These are phyloP conservation scores for Karalla daura DNA, from an alignment of 2,797 vertebrate species.

Conservation along the genomic window DNA sequence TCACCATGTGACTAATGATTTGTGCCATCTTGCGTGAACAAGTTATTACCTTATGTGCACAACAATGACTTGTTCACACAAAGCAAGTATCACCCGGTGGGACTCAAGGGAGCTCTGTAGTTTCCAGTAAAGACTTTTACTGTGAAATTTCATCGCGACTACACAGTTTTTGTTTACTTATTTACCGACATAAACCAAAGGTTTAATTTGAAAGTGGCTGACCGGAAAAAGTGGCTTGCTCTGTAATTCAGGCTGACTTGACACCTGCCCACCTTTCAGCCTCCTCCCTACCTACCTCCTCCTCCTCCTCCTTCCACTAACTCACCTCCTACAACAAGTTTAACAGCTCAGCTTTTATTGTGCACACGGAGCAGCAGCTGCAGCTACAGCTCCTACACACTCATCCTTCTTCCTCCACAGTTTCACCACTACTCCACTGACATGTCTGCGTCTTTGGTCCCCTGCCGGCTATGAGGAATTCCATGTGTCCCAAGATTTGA, in stretches of 20 bases:
- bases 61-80: no score
- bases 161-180: background rate
- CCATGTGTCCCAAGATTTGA: conserved; percentile 46
- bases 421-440: background rate
- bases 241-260: background rate
- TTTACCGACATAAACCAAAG: accelerated
- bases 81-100: no score
- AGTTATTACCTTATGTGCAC: no score
- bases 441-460: conserved; percentile 35
- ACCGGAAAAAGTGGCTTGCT: conserved; percentile 5
- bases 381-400: background rate
- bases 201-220: conserved; percentile 50
- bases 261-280: conserved; percentile 41
- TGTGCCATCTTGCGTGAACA: no score
- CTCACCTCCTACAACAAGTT: conserved; percentile 77
- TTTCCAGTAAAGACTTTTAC: no score
- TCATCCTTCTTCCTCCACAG: background rate
- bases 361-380: conserved; percentile 11
- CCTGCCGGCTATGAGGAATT: conserved; percentile 61
- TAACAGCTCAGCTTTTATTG: conserved; percentile 74
- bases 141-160: no score
- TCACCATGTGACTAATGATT: no score
- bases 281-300: conserved; percentile 37
- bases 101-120: no score
- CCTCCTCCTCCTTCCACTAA: conserved; percentile 65